Percentiles rank a stretch among this genome's conserved stretches.
Conservation (phyloP, 2,888 invertebrate genomes). For the Nemoura dubitans region DNA sequence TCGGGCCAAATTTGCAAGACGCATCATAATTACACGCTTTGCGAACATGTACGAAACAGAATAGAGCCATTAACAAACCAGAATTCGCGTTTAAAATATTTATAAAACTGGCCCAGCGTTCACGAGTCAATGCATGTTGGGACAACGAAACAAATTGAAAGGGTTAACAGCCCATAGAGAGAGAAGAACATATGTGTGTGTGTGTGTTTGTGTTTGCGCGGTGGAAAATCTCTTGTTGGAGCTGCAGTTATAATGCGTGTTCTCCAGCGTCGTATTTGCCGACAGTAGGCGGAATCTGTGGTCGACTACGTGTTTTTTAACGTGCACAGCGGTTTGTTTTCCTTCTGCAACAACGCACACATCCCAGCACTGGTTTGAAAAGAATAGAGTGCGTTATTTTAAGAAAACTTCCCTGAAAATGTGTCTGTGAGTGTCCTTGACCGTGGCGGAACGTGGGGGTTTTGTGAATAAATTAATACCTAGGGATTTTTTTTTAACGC, state of each 20-base stretch:
- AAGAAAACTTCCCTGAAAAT: background rate
- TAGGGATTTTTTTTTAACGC: too few relatives aligned
- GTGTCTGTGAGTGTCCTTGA: background rate
- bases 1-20: conserved; percentile 29
- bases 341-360: background rate
- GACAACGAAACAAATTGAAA: conserved; percentile 27
- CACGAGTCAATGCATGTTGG: conserved; percentile 26
- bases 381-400: background rate
- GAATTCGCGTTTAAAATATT: conserved; percentile 21
- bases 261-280: background rate
- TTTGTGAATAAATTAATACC: too few relatives aligned
- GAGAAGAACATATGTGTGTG: background rate
- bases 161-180: conserved; percentile 1
- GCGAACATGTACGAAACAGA: conserved; percentile 35
- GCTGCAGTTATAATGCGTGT: background rate
- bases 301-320: background rate
- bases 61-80: conserved; percentile 30
- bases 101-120: conserved; percentile 8
- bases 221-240: background rate
- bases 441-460: too few relatives aligned
- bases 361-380: background rate
- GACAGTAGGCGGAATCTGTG: background rate
- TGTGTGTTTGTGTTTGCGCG: too few relatives aligned
- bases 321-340: background rate
- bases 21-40: conserved; percentile 28